Conservation (phyloP, 2,888 invertebrate species). For the Tribolium freemani region DNA sequence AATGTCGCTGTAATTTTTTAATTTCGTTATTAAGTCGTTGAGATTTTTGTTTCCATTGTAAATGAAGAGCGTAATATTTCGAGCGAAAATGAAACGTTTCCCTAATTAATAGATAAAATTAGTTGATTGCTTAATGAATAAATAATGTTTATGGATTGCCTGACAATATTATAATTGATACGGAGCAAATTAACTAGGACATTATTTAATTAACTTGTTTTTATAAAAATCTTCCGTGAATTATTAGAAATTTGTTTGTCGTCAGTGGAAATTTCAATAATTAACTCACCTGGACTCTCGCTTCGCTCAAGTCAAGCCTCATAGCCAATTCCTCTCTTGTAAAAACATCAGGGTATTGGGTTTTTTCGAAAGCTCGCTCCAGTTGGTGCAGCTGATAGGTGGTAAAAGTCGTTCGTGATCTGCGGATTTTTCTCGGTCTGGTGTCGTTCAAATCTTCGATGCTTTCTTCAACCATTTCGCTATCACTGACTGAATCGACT, state of each 20-base stretch:
- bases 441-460: conserved; percentile 58
- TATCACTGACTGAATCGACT: conserved; percentile 60
- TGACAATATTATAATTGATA: conserved; percentile 35
- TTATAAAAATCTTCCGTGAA: conserved; percentile 37
- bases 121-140: conserved; percentile 43
- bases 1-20: conserved; percentile 23
- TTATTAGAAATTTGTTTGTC: conserved; percentile 22
- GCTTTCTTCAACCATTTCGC: conserved; percentile 59
- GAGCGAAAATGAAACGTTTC: conserved; percentile 12
- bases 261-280: conserved; percentile 10
- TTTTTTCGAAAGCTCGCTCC: conserved; percentile 95
- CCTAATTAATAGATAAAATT: conserved; percentile 41
- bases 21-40: conserved; percentile 31
- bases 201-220: conserved; percentile 45
- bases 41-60: conserved; percentile 27
- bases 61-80: conserved; percentile 3
- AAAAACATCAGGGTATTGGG: conserved; percentile 97
- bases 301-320: conserved; percentile 92
- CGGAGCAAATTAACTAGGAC: conserved; percentile 39
- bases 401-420: conserved; percentile 95
- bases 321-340: conserved; percentile 94
- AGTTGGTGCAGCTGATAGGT: conserved; percentile 96
- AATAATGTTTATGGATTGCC: conserved; percentile 42
- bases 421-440: conserved; percentile 71
- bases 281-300: conserved; percentile 87